Evolutionary conservation across 2,113 vertebrate species (phyloP), one percentile per base, ranked within the genome.

Genomic region (Brevimyrus niger): DNA sequence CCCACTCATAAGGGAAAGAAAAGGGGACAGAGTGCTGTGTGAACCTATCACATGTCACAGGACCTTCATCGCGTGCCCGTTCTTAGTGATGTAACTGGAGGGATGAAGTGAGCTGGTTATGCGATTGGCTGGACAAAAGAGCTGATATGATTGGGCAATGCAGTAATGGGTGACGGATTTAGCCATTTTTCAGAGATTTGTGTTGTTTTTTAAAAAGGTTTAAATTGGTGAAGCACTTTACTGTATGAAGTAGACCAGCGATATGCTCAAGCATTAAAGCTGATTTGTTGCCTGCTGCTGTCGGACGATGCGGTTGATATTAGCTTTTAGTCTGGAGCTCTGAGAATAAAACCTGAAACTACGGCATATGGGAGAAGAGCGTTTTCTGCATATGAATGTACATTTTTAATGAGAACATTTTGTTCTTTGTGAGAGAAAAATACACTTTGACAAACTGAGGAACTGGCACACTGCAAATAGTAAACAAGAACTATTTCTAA

Each of bases 401-500:
- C 94, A 94, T 94, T 87, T 96, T 95, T 95, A 94, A 94, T 95
- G 90, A 93, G 51, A 87, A 91, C 91, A 55, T 51, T 47, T 50
- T 50, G 44, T 50, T 35, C 48, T 87, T 87, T 87, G 48, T 35
- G n/a, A 53, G 50, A 13, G 50, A 53, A 35, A 35, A 35, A 51
- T 31, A 61, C n/a, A 91, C 89, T 93, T 89, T 92, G 91, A 88
- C 65, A 89, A 89, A 90, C 44, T 88, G 92, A 91, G 90, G 44
- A 92, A 88, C 90, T 89, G 83, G 91, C 65, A 80, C 90, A 87
- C 9, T 46, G 19, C 31, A 15, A 35, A 87, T 19, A 53, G 50
- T 87, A 55, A 87, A 53, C 87, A 58, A 53, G 51, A 87, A 23
- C 31, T 44, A 61, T 46, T 44, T 61, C 35, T 65, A 44, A 17